These are phyloP conservation scores for Carettochelys insculpta DNA, from an alignment of 2,113 vertebrate genomes.

Conservation along the genomic window DNA sequence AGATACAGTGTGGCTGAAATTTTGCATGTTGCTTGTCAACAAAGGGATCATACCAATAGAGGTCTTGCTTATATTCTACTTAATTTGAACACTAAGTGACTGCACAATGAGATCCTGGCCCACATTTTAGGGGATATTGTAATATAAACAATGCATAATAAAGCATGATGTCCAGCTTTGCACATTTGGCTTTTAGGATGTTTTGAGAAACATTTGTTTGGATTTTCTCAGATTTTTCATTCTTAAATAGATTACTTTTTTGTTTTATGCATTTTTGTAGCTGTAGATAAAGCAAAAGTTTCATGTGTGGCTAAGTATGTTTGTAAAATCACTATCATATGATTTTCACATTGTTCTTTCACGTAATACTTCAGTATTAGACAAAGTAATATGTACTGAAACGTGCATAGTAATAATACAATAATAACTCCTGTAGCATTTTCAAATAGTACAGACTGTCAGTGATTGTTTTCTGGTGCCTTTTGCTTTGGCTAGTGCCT, in stretches of 20 bases:
- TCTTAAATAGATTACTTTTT: background rate
- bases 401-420: rapidly evolving
- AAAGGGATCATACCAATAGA: rapidly evolving
- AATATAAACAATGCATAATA: background rate
- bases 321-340: background rate
- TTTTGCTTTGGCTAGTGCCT: conserved; percentile 9
- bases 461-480: conserved; percentile 6
- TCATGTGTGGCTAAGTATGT: background rate
- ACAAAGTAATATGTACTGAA: background rate
- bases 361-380: background rate
- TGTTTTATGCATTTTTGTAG: no score
- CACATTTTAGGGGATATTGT: background rate
- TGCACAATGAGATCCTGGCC: background rate
- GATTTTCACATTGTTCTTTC: background rate
- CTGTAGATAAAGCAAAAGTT: background rate
- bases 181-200: background rate
- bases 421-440: background rate
- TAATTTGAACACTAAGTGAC: background rate
- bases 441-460: background rate
- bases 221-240: background rate
- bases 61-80: background rate
- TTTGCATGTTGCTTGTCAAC: no score
- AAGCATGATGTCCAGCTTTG: background rate
- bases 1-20: background rate
- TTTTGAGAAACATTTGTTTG: background rate